phyloP scores from a whole-genome alignment of 1,140 invertebrate species.

The Tetragnatha versicolor region DNA sequence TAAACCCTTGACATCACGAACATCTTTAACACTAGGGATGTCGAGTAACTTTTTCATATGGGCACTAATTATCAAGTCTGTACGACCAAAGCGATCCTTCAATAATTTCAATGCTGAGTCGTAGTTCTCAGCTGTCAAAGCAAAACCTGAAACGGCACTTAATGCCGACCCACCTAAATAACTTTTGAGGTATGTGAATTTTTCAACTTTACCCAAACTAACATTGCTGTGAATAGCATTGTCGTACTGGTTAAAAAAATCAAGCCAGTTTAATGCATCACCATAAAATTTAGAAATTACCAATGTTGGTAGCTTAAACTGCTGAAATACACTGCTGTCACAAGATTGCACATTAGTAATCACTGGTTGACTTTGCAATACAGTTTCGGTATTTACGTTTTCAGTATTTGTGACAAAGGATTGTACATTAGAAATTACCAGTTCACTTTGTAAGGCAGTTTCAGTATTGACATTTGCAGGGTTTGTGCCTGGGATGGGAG shows the following conservation, averaged over 20 bases:
- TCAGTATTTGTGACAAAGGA: too few relatives aligned
- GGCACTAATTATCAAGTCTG: not conserved
- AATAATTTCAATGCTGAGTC: not conserved
- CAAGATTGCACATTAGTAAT: too few relatives aligned
- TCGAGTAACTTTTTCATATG: slow-evolving; percentile 4
- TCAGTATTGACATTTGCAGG: too few relatives aligned
- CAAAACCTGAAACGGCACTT: not conserved
- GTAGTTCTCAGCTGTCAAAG: not conserved
- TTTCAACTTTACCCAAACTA: not conserved
- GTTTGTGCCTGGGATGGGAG: too few relatives aligned
- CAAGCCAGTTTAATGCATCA: too few relatives aligned
- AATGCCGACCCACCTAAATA: not conserved
- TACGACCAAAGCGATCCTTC: not conserved
- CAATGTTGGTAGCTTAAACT: too few relatives aligned
- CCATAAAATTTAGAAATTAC: too few relatives aligned
- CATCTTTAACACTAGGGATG: not conserved
- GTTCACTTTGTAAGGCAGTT: too few relatives aligned
- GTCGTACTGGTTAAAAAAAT: not conserved
- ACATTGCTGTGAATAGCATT: not conserved
- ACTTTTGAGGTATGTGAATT: not conserved
- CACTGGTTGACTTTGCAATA: too few relatives aligned
- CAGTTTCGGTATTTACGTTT: too few relatives aligned
- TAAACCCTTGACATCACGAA: not conserved
- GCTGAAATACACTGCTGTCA: too few relatives aligned
- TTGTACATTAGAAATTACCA: too few relatives aligned